Conservation (phyloP, 2,888 invertebrate genomes). For the Lapara coniferarum region DNA sequence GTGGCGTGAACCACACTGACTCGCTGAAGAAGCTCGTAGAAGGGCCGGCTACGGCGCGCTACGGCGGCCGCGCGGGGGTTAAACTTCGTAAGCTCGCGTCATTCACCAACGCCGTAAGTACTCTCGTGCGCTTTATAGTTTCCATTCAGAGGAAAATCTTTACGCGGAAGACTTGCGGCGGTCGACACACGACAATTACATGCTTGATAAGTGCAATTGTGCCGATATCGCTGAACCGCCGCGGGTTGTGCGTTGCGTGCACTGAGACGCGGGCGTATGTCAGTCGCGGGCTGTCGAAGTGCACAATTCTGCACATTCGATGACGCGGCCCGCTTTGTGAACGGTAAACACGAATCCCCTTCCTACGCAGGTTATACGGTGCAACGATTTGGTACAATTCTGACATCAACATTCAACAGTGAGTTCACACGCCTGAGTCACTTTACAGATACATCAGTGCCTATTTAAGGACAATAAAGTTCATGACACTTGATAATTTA, state of each 20-base stretch:
- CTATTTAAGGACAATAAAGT: not conserved
- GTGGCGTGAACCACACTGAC: constrained; percentile 63
- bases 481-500: not conserved
- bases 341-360: not conserved
- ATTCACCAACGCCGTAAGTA: constrained; percentile 41
- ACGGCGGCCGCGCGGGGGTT: constrained; percentile 67
- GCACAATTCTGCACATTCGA: constrained; percentile 27
- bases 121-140: constrained; percentile 34
- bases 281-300: constrained; percentile 34
- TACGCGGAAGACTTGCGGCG: constrained; percentile 39
- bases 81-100: constrained; percentile 69
- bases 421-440: constrained; percentile 60
- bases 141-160: constrained; percentile 50
- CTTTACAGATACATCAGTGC: constrained; percentile 24
- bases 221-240: constrained; percentile 37
- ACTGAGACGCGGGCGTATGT: constrained; percentile 27
- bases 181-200: constrained; percentile 61
- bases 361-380: constrained; percentile 38
- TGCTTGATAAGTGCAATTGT: constrained; percentile 38
- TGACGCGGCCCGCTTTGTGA: constrained; percentile 31
- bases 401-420: constrained; percentile 60
- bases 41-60: constrained; percentile 62
- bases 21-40: constrained; percentile 31
- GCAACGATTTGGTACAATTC: constrained; percentile 48
- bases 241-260: constrained; percentile 55